Conservation (phyloP, 2,797 vertebrate species). For the Varecia variegata region DNA sequence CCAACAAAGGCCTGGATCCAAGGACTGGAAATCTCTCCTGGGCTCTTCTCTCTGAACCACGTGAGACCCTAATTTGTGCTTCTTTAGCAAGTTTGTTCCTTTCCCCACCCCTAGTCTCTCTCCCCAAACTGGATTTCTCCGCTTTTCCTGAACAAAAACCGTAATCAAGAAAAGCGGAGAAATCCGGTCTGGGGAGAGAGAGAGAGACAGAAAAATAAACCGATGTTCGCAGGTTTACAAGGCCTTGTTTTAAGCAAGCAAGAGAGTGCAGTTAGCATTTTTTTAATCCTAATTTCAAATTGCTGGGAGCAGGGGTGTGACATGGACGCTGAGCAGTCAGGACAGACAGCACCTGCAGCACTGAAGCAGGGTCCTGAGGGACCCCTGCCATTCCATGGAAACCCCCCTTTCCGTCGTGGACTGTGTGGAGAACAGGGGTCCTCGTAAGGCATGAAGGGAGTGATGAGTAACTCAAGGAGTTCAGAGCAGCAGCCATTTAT, state of each 20-base stretch:
- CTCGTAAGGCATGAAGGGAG: no score
- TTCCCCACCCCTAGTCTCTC: background rate
- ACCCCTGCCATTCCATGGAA: background rate
- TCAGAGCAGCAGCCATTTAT: background rate
- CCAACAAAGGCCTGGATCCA: background rate
- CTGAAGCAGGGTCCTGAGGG: background rate
- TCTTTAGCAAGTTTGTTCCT: background rate
- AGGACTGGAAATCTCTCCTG: background rate
- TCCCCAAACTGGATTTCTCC: background rate
- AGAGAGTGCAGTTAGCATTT: background rate
- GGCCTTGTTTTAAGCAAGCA: conserved; percentile 39
- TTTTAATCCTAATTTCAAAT: conserved; percentile 28
- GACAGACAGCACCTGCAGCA: background rate
- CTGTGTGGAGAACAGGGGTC: background rate
- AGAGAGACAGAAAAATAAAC: background rate
- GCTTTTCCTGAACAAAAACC: conserved; percentile 10
- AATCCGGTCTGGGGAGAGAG: background rate
- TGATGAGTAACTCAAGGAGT: background rate
- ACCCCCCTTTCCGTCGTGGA: background rate
- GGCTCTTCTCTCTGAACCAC: background rate
- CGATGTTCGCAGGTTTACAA: background rate
- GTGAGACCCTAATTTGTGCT: background rate
- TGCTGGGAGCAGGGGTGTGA: background rate
- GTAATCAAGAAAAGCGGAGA: background rate
- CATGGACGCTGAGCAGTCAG: background rate